phyloP scores from a whole-genome alignment of 2,888 invertebrate species.

The Drosophila percnosoma region DNA sequence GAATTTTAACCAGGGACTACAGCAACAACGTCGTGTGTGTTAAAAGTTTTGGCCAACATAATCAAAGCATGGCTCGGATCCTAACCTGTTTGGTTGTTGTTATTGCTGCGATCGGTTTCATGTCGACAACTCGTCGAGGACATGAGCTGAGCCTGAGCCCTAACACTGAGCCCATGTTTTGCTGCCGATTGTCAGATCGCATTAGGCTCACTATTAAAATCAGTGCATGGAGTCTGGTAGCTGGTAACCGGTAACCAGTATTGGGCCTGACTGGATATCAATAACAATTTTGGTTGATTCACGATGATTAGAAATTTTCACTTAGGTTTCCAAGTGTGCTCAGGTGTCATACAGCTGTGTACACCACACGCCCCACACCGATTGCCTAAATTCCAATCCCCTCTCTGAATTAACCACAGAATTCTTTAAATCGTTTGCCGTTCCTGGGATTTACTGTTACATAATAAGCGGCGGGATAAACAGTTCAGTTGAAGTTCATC shows the following conservation, averaged over 20 bases:
- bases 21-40: slow-evolving; percentile 73
- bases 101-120: slow-evolving; percentile 63
- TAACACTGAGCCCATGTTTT: slow-evolving; percentile 57
- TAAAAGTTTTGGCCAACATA: slow-evolving; percentile 55
- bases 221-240: slow-evolving; percentile 24
- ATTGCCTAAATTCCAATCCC: background rate
- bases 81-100: slow-evolving; percentile 55
- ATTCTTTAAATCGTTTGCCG: slow-evolving; percentile 19
- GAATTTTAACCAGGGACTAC: slow-evolving; percentile 63
- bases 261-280: slow-evolving; percentile 51
- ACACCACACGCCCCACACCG: slow-evolving; percentile 29
- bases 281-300: slow-evolving; percentile 61
- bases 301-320: slow-evolving; percentile 54
- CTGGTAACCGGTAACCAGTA: slow-evolving; percentile 9
- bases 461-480: slow-evolving; percentile 60
- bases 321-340: slow-evolving; percentile 56
- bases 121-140: slow-evolving; percentile 66
- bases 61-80: slow-evolving; percentile 57
- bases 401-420: slow-evolving; percentile 47
- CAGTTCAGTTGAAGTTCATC: slow-evolving; percentile 25
- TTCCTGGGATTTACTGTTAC: slow-evolving; percentile 44
- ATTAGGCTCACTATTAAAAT: slow-evolving; percentile 59
- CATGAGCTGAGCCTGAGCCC: slow-evolving; percentile 41
- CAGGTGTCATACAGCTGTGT: slow-evolving; percentile 74
- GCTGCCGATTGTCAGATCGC: slow-evolving; percentile 77